Percentiles rank a stretch among this genome's conserved stretches.
Conservation (phyloP, 2,113 vertebrate genomes). For the Mellivora capensis region DNA sequence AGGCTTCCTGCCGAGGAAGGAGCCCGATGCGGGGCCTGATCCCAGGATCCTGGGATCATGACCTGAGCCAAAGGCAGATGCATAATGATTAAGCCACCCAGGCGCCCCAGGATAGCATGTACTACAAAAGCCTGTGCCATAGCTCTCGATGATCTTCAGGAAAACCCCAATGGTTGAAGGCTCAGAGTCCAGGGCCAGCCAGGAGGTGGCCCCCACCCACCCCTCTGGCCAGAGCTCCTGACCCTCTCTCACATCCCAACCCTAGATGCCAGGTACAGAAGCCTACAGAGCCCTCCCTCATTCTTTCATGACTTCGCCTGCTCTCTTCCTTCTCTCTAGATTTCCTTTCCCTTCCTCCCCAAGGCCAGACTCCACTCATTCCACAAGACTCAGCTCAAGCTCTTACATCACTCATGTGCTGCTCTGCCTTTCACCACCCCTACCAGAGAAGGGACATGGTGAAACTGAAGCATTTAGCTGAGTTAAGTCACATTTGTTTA, state of each 20-base stretch:
- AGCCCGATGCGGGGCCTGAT: too few species aligned
- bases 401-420: background rate
- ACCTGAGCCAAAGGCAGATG: too few species aligned
- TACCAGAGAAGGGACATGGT: background rate
- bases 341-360: background rate
- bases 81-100: too few species aligned
- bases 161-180: background rate
- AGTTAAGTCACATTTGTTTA: background rate
- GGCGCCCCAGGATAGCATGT: background rate
- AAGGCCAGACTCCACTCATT: background rate
- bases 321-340: background rate
- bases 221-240: background rate
- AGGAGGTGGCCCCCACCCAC: background rate
- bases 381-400: background rate
- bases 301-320: background rate
- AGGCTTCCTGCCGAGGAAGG: too few species aligned
- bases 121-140: background rate
- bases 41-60: too few species aligned
- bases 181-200: background rate
- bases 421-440: background rate
- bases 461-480: background rate
- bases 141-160: fast-evolving
- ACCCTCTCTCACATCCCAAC: background rate
- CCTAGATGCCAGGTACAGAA: background rate
- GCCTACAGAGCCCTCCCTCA: background rate